phyloP scores from a whole-genome alignment of 2,113 vertebrate genomes.

The Cynocephalus volans region DNA sequence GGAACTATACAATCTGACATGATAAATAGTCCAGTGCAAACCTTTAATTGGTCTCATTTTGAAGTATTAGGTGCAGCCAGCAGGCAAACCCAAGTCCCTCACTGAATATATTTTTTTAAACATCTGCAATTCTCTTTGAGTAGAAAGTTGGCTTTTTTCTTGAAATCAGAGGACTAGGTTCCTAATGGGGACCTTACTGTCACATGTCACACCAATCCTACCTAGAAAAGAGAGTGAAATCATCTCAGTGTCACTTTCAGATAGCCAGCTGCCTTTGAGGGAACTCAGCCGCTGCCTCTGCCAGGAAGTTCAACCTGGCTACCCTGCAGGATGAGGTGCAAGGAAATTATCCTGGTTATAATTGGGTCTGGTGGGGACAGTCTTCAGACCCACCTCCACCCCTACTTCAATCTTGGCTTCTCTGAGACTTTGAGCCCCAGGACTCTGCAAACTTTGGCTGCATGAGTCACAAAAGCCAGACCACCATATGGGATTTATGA shows the following conservation, averaged over 20 bases:
- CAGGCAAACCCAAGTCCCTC: constrained; percentile 29
- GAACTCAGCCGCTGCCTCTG: neutral
- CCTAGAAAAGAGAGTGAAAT: constrained; percentile 6
- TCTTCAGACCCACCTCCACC: neutral
- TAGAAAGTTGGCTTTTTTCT: constrained; percentile 2
- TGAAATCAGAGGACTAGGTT: neutral
- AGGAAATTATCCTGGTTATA: neutral
- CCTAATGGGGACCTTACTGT: neutral
- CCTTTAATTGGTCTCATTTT: constrained; percentile 60
- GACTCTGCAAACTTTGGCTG: neutral
- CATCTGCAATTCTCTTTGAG: constrained; percentile 15
- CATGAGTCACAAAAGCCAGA: neutral
- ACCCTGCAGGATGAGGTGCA: neutral
- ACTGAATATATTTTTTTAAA: neutral
- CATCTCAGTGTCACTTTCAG: neutral
- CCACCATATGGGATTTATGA: neutral
- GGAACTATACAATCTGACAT: neutral
- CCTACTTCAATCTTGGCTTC: neutral
- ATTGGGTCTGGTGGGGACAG: neutral
- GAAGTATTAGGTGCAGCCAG: constrained; percentile 32
- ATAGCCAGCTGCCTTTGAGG: neutral
- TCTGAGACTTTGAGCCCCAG: constrained; percentile 43
- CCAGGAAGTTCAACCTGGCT: neutral
- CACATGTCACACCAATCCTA: neutral
- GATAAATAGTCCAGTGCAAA: neutral